Conservation (phyloP, 2,797 vertebrate species). For the Astyanax mexicanus region DNA sequence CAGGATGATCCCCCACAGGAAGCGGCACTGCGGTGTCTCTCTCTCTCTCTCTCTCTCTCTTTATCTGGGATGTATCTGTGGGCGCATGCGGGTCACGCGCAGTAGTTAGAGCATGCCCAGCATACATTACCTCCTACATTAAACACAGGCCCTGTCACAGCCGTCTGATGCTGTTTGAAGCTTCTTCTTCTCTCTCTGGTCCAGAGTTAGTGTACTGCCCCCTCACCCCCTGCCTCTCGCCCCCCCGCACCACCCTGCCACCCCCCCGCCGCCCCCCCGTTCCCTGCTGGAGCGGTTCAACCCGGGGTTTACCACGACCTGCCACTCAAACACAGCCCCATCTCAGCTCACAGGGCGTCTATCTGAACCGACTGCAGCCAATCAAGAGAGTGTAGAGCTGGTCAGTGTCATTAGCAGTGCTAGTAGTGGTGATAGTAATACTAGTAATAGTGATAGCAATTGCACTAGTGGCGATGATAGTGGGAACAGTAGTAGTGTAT, state of each 20-base stretch:
- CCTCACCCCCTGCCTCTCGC: background rate
- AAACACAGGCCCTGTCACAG: slow-evolving; percentile 55
- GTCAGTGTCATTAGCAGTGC: no score
- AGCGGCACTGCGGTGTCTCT: slow-evolving; percentile 17
- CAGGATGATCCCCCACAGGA: slow-evolving; percentile 4
- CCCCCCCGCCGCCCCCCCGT: slow-evolving; percentile 24
- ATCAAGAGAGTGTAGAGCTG: no score
- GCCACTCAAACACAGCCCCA: slow-evolving; percentile 49
- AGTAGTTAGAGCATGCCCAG: slow-evolving; percentile 35
- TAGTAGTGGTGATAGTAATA: no score
- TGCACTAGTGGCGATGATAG: no score
- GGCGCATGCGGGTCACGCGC: slow-evolving; percentile 39
- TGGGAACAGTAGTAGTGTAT: no score
- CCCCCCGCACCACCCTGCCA: no score
- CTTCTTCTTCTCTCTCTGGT: slow-evolving; percentile 33
- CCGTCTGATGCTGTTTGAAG: slow-evolving; percentile 52
- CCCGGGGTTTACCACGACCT: slow-evolving; percentile 20
- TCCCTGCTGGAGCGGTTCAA: slow-evolving; percentile 40
- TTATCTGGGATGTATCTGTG: slow-evolving; percentile 36
- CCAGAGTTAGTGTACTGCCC: slow-evolving; percentile 28
- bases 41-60: slow-evolving; percentile 10
- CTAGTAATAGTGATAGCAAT: no score
- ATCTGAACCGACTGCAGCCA: slow-evolving; percentile 24
- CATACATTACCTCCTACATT: slow-evolving; percentile 57
- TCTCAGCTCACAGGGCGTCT: background rate